Evolutionary conservation across 2,113 vertebrate genomes (phyloP).

Genomic region (Panthera uncia): DNA sequence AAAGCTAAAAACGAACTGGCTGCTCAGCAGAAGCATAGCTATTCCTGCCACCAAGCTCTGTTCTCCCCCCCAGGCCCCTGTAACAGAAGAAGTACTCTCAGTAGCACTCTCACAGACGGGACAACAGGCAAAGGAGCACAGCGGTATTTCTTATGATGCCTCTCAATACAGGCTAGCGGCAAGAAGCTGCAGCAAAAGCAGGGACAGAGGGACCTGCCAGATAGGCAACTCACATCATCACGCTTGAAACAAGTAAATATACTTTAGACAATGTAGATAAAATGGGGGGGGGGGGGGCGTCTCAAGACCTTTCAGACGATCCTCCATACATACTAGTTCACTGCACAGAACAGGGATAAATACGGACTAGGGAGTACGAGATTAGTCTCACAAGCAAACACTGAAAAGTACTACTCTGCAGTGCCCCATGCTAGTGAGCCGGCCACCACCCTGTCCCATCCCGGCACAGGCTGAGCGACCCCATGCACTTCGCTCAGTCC

Average conservation of each 20-base stretch:
- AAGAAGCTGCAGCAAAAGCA: neutral
- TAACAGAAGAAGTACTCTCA: neutral
- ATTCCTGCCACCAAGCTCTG: neutral
- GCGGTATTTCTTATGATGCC: neutral
- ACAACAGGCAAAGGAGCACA: neutral
- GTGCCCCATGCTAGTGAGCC: neutral
- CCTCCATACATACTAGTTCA: neutral
- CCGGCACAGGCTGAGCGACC: neutral
- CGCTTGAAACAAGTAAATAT: neutral
- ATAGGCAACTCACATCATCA: neutral
- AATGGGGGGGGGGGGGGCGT: neutral
- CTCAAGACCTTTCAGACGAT: neutral
- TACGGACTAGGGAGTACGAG: neutral
- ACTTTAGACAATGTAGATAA: slow-evolving; percentile 23
- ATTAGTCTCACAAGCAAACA: neutral
- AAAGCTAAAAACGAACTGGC: neutral
- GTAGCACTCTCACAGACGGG: neutral
- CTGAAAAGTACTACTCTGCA: neutral
- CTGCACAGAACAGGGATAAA: neutral
- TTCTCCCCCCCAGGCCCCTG: neutral
- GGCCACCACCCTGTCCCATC: neutral
- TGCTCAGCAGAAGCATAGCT: neutral
- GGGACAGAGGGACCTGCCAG: neutral
- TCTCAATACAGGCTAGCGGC: neutral
- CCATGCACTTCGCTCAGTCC: neutral